Evolutionary conservation across 2,888 invertebrate genomes (phyloP).

Genomic region (Fabriciana adippe): DNA sequence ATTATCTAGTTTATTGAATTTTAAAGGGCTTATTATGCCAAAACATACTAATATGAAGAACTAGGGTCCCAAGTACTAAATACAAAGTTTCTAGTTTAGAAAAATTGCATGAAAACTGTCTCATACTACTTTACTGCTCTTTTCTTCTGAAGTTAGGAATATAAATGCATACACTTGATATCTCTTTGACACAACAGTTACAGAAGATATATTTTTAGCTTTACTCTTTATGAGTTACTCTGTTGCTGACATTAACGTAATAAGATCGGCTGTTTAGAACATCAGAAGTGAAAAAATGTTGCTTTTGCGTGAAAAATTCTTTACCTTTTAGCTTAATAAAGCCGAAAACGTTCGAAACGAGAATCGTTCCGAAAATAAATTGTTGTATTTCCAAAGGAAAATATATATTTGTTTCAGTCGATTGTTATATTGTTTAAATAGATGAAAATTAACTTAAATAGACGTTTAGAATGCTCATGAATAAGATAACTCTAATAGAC

Average conservation of each 20-base stretch:
- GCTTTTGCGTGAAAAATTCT: conserved; percentile 42
- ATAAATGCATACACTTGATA: too few species aligned
- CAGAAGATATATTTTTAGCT: not conserved
- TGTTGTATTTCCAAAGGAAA: conserved; percentile 1
- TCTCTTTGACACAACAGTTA: too few species aligned
- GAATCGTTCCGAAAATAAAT: conserved; percentile 12
- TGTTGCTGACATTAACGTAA: conserved; percentile 54
- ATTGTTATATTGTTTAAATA: not conserved
- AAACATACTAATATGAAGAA: too few species aligned
- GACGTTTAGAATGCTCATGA: too few species aligned
- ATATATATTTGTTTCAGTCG: conserved; percentile 1
- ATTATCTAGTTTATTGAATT: too few species aligned
- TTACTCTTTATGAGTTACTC: conserved; percentile 46
- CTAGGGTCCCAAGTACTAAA: too few species aligned
- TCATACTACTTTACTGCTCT: too few species aligned
- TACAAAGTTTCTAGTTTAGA: too few species aligned
- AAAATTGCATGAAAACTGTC: too few species aligned
- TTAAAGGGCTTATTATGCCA: too few species aligned
- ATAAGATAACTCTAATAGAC: too few species aligned
- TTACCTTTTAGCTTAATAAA: conserved; percentile 18
- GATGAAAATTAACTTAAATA: not conserved
- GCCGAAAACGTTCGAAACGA: not conserved
- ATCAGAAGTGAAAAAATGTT: conserved; percentile 42
- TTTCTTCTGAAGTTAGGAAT: too few species aligned
- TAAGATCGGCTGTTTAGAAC: conserved; percentile 43